Evolutionary conservation across 2,113 vertebrate species (phyloP).

Genomic region (Leucosticte australis): DNA sequence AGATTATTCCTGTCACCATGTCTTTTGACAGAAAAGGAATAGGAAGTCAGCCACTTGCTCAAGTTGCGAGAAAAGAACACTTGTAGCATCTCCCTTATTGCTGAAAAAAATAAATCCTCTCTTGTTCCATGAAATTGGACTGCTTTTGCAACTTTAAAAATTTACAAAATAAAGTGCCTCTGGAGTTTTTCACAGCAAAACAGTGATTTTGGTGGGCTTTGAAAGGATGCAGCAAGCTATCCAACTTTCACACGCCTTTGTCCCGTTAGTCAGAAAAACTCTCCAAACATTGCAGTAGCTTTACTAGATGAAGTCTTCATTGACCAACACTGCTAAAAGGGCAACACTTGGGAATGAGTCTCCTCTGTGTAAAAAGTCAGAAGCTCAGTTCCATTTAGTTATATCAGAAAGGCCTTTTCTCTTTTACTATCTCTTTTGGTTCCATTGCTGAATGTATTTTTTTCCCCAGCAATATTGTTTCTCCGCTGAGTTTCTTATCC

Average conservation of each 20-base stretch:
- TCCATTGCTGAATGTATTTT: neutral
- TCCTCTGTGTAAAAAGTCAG: neutral
- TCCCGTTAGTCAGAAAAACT: neutral
- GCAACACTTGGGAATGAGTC: neutral
- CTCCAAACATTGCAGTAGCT: neutral
- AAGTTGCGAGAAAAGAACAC: neutral
- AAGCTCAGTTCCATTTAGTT: neutral
- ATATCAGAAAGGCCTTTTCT: neutral
- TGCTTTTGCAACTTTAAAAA: slow-evolving; percentile 11
- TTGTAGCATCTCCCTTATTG: neutral
- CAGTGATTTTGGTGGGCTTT: neutral
- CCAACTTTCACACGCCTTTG: neutral
- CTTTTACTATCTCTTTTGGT: neutral
- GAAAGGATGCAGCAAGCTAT: neutral
- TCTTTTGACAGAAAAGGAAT: neutral
- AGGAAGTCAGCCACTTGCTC: neutral
- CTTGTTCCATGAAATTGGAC: neutral
- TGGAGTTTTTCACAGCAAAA: neutral
- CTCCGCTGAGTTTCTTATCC: neutral
- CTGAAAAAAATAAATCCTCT: neutral
- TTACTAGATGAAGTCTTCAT: neutral
- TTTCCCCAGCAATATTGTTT: neutral
- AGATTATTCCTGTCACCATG: neutral
- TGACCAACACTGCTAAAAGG: neutral
- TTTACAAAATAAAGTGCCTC: neutral